Evolutionary conservation across 2,113 vertebrate genomes (phyloP).

Genomic region (Dasyprocta punctata): DNA sequence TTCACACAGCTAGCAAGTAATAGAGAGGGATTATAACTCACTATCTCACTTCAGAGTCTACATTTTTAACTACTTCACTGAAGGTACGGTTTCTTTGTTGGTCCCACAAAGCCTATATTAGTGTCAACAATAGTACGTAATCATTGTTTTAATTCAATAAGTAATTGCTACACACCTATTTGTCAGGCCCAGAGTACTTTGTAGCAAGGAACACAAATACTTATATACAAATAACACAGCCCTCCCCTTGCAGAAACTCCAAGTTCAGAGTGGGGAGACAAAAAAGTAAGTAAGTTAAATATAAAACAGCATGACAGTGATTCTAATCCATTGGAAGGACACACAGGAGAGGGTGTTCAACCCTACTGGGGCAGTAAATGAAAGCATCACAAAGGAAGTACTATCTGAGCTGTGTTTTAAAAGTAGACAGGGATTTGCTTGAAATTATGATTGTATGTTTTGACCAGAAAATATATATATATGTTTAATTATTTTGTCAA

Average conservation of each 20-base stretch:
- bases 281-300: conserved; percentile 12
- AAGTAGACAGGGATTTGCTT: not conserved
- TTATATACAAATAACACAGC: conserved; percentile 1
- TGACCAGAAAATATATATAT: not conserved
- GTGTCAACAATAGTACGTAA: not conserved
- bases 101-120: not conserved
- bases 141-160: conserved; percentile 9
- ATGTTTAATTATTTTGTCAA: not conserved
- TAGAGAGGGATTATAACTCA: not conserved
- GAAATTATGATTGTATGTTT: not conserved
- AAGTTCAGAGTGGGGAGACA: not conserved
- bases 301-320: not conserved
- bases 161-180: not conserved
- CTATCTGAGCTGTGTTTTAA: not conserved
- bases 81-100: conserved; percentile 9
- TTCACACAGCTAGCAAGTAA: not conserved
- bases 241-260: not conserved
- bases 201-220: not conserved
- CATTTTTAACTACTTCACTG: not conserved
- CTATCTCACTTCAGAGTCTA: not conserved
- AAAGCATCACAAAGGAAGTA: not conserved
- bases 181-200: not conserved
- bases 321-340: not conserved
- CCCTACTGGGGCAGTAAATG: not conserved
- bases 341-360: not conserved